These are phyloP conservation scores for Corbicula japonica DNA, from an alignment of 2,888 invertebrate genomes.

Conservation along the genomic window DNA sequence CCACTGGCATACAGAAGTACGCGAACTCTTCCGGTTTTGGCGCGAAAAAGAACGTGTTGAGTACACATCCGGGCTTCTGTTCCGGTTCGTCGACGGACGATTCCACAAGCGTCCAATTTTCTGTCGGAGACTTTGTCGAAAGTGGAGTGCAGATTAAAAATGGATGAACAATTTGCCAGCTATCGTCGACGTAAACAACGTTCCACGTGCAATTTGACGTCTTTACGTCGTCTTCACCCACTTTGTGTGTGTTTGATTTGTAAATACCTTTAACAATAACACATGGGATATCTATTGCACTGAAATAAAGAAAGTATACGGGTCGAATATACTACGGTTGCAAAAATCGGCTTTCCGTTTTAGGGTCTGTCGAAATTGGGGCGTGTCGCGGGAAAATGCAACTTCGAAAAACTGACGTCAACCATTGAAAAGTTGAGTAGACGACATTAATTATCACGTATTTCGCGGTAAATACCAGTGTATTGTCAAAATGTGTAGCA, in stretches of 20 bases:
- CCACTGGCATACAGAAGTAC: conserved; percentile 77
- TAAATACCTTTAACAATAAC: conserved; percentile 77
- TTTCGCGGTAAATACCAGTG: background rate
- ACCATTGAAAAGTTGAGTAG: background rate
- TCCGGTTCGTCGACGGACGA: conserved; percentile 41
- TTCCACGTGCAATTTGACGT: conserved; percentile 77
- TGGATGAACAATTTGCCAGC: conserved; percentile 81
- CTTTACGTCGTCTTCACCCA: conserved; percentile 73
- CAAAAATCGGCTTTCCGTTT: background rate
- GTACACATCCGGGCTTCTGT: conserved; percentile 49
- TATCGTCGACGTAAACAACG: conserved; percentile 76
- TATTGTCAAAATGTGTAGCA: too few relatives aligned
- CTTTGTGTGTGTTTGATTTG: conserved; percentile 77
- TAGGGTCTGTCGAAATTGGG: background rate
- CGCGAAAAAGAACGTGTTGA: conserved; percentile 81
- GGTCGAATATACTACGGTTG: background rate
- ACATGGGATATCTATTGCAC: conserved; percentile 77
- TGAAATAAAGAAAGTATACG: conserved; percentile 59
- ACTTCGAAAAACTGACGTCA: background rate
- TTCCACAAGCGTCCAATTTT: conserved; percentile 71
- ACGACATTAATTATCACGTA: background rate
- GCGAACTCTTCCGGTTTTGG: conserved; percentile 78
- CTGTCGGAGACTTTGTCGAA: conserved; percentile 40
- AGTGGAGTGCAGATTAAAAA: conserved; percentile 77
- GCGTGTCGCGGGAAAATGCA: background rate